A percentile compares a stretch with the other conserved stretches of the same genome.
Conservation (phyloP, 2,113 vertebrate species). For the Sebastes fasciatus region DNA sequence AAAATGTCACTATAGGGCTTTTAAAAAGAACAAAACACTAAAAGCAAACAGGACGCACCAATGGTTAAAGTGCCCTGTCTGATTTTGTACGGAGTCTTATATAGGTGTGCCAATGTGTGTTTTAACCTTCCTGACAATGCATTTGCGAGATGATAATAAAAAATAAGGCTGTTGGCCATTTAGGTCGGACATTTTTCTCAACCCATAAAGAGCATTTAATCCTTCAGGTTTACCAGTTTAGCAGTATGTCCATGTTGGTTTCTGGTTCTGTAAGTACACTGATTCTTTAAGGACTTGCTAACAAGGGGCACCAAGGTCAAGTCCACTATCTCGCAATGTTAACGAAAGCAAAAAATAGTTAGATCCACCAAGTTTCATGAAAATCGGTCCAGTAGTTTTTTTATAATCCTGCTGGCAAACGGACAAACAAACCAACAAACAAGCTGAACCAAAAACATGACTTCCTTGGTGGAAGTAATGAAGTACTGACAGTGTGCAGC, state of each 20-base stretch:
- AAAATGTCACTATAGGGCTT: not conserved
- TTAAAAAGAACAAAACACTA: not conserved
- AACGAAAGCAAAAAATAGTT: no score
- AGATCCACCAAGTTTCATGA: no score
- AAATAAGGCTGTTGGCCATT: not conserved
- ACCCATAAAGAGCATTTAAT: not conserved
- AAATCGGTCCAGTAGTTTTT: no score
- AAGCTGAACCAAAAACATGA: no score
- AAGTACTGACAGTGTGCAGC: not conserved
- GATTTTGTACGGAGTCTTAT: not conserved
- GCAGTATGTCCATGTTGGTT: not conserved
- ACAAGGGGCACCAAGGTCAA: no score
- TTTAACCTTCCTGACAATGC: slow-evolving; percentile 5
- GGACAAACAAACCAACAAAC: no score
- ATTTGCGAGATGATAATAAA: not conserved
- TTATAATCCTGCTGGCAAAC: no score
- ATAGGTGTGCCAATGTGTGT: not conserved
- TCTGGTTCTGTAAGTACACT: not conserved
- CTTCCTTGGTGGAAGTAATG: no score
- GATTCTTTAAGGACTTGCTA: not conserved
- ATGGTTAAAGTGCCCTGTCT: not conserved
- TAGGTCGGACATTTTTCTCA: not conserved
- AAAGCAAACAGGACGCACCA: not conserved
- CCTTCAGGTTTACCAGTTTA: not conserved
- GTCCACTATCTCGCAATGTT: no score